Evolutionary conservation across 2,888 invertebrate genomes (phyloP), one percentile per base, ranked within the genome.

Genomic region (Tenthredo livida): DNA sequence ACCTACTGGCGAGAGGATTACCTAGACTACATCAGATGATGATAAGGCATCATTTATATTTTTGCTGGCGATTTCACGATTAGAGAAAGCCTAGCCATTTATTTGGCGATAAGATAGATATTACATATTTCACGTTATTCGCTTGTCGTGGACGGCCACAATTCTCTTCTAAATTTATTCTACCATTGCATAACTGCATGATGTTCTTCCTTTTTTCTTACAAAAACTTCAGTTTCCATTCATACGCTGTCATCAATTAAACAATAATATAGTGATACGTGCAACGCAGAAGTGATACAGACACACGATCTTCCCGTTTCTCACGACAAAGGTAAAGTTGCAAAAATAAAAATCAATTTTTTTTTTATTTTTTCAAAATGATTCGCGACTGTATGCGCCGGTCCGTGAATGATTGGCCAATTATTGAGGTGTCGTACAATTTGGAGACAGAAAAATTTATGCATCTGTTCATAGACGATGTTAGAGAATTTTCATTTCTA

Each of bases 61-160:
- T 85, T 85, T 84, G 73, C 85, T 73, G 67, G 84, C 86, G 88
- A 88, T 88, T 89, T 88, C 84, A 80, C 86, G 89, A 88, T 90
- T 87, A 87, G 86, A 87, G 86, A 89, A 87, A 88, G 86, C 86
- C 85, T 75, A 85, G 70, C 84, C 85, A 86, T 85, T 85, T 82
- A 58, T 85, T 61, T 58, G 58, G 37, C 84, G 91, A 91, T 91
- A 91, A 91, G 91, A 91, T 91, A 91, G 84, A 84, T 85, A 83
- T 83, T 91, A 91, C 83, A 85, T 85, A 75, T 84, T 85, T 83
- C 83, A 73, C 61, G 82, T 72, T 85, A 83, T 84, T 84, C 85
- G 61, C 58, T 73, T 72, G 58, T 33, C 61, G 83, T 47, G 54
- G 47, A 47, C 67, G 83, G 83, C 47, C 83, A 47, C 83, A 21